Conservation (phyloP, 2,888 invertebrate genomes). For the Thereva nobilitata region DNA sequence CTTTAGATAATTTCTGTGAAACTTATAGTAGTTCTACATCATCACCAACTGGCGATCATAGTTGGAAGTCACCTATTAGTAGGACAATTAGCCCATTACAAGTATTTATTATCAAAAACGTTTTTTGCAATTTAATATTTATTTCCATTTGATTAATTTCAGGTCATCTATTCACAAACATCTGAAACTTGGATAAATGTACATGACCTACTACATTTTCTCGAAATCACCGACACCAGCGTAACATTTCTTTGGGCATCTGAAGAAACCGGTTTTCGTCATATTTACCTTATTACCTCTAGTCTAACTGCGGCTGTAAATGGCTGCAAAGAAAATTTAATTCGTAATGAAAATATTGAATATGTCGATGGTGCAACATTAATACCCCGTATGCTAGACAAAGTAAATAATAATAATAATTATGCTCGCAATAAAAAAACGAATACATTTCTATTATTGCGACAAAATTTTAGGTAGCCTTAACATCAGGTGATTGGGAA, state of each 20-base stretch:
- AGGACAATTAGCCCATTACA: slow-evolving; percentile 55
- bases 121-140: background rate
- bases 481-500: slow-evolving; percentile 94
- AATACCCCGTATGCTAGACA: slow-evolving; percentile 69
- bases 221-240: slow-evolving; percentile 60
- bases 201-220: slow-evolving; percentile 85
- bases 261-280: slow-evolving; percentile 87
- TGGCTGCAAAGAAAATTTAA: slow-evolving; percentile 56
- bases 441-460: background rate
- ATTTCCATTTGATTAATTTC: slow-evolving; percentile 26
- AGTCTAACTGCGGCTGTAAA: slow-evolving; percentile 59
- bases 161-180: slow-evolving; percentile 57
- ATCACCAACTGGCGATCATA: slow-evolving; percentile 56
- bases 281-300: slow-evolving; percentile 80
- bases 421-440: background rate
- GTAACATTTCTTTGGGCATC: slow-evolving; percentile 87
- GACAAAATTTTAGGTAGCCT: slow-evolving; percentile 60
- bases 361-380: slow-evolving; percentile 50
- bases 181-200: slow-evolving; percentile 93
- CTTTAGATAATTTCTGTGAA: slow-evolving; percentile 73
- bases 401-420: slow-evolving; percentile 51
- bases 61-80: slow-evolving; percentile 57
- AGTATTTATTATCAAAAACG: slow-evolving; percentile 38
- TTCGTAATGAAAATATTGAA: slow-evolving; percentile 44
- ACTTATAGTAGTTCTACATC: slow-evolving; percentile 59